These are phyloP conservation scores for Boulengeromyrus knoepffleri DNA, from an alignment of 2,113 vertebrate species.

Conservation along the genomic window DNA sequence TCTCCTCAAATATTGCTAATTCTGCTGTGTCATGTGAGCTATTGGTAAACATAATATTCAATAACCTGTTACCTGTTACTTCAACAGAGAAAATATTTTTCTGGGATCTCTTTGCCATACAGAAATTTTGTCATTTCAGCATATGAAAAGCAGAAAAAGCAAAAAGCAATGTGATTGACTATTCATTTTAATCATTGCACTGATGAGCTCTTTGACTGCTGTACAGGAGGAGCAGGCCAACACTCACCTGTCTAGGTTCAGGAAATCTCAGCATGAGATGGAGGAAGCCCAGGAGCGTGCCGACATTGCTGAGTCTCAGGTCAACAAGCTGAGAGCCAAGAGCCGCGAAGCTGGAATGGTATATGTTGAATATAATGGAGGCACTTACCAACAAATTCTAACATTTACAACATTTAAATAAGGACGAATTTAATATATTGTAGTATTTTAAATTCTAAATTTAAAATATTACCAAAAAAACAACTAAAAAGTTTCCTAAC, in stretches of 20 bases:
- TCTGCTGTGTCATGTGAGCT: not conserved
- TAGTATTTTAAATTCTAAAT: not conserved
- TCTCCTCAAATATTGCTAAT: constrained; percentile 21
- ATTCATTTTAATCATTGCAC: not conserved
- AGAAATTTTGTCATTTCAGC: not conserved
- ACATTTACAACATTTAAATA: not conserved
- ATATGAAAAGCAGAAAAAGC: too few species aligned
- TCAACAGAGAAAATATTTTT: not conserved
- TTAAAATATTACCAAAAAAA: not conserved
- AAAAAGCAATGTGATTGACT: not conserved
- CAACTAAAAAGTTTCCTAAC: not conserved
- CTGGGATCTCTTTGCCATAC: not conserved
- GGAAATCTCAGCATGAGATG: constrained; percentile 53
- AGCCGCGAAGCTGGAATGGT: constrained; percentile 63
- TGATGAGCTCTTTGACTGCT: too few species aligned
- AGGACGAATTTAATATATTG: not conserved
- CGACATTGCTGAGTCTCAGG: constrained; percentile 58
- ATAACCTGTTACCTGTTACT: too few species aligned
- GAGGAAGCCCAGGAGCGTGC: constrained; percentile 60
- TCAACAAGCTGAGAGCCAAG: constrained; percentile 65
- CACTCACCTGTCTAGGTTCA: too few species aligned
- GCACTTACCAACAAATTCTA: not conserved
- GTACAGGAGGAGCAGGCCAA: not conserved
- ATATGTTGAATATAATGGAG: constrained; percentile 11
- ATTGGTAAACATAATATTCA: not conserved